Percentiles rank a stretch among this genome's conserved stretches.
Evolutionary conservation across 1,140 invertebrate species (phyloP).

Genomic region (Palaemon carinicauda): DNA sequence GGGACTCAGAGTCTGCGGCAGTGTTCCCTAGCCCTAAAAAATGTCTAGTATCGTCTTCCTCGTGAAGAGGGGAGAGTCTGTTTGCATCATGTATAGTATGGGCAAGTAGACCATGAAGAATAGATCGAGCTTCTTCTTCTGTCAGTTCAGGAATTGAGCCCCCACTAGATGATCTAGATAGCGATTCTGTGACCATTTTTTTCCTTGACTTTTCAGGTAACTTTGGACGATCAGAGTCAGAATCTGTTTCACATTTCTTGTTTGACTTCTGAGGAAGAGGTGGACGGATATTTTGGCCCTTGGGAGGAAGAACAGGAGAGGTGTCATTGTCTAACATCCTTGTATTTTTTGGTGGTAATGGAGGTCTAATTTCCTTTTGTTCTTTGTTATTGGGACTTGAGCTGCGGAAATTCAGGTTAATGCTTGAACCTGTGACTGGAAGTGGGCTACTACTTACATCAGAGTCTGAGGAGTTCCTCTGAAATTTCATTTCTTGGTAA

Average conservation of each 20-base stretch:
- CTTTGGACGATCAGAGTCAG: conserved; percentile 12
- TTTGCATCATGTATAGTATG: conserved; percentile 8
- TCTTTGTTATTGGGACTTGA: conserved; percentile 26
- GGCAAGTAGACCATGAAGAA: conserved; percentile 39
- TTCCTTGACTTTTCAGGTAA: conserved; percentile 40
- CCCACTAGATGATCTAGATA: conserved; percentile 33
- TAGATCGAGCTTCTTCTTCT: conserved; percentile 41
- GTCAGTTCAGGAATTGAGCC: conserved; percentile 49
- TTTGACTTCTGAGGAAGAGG: conserved; percentile 31
- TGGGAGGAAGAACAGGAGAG: conserved; percentile 22
- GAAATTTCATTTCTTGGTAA: conserved; percentile 44
- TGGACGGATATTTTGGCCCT: conserved; percentile 7
- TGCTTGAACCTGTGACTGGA: conserved; percentile 44
- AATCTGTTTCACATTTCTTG: conserved; percentile 19
- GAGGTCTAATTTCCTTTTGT: conserved; percentile 27
- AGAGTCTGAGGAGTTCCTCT: background rate
- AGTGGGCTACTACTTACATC: conserved; percentile 25
- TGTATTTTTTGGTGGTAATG: conserved; percentile 32
- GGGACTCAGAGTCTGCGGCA: conserved; percentile 35
- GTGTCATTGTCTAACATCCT: background rate
- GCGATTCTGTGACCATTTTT: conserved; percentile 6
- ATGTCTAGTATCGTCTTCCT: conserved; percentile 38
- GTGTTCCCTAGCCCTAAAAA: conserved; percentile 56
- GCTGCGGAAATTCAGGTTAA: conserved; percentile 40
- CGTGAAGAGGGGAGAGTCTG: conserved; percentile 45